Evolutionary conservation across 2,888 invertebrate species (phyloP).

Genomic region (Netelia fuscicornis): DNA sequence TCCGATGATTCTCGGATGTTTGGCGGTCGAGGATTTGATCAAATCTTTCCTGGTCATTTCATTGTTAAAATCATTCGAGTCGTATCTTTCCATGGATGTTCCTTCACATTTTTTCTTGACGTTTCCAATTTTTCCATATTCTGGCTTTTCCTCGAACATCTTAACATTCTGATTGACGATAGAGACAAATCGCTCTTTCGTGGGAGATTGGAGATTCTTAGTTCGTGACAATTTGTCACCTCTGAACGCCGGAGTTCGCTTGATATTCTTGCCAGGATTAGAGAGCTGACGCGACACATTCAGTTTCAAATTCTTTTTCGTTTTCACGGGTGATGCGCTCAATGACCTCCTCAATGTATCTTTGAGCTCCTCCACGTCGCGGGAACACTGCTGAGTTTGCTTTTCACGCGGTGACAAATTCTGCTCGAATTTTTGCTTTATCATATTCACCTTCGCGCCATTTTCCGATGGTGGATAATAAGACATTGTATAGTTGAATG

Average conservation of each 20-base stretch:
- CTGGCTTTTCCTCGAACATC: slow-evolving; percentile 73
- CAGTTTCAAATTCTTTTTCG: slow-evolving; percentile 73
- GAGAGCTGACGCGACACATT: slow-evolving; percentile 85
- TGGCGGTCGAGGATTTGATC: slow-evolving; percentile 25
- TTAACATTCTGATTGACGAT: slow-evolving; percentile 71
- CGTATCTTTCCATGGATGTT: neutral
- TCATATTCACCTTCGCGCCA: slow-evolving; percentile 66
- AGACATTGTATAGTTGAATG: slow-evolving; percentile 50
- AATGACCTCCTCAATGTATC: slow-evolving; percentile 61
- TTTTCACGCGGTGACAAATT: slow-evolving; percentile 42
- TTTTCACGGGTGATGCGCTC: slow-evolving; percentile 67
- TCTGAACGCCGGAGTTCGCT: slow-evolving; percentile 87
- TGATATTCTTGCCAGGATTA: slow-evolving; percentile 87
- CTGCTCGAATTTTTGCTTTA: slow-evolving; percentile 69
- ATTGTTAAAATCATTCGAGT: neutral
- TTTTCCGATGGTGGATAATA: slow-evolving; percentile 59
- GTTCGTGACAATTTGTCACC: slow-evolving; percentile 82
- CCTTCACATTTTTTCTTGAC: slow-evolving; percentile 65
- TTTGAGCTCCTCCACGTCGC: slow-evolving; percentile 32
- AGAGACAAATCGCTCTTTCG: slow-evolving; percentile 68
- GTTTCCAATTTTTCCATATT: slow-evolving; percentile 68
- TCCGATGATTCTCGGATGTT: slow-evolving; percentile 44
- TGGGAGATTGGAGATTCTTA: slow-evolving; percentile 71
- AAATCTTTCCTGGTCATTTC: neutral
- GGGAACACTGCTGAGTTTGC: neutral